Evolutionary conservation across 2,113 vertebrate genomes (phyloP), one percentile per base, ranked within the genome.

Genomic region (Albula glossodonta): DNA sequence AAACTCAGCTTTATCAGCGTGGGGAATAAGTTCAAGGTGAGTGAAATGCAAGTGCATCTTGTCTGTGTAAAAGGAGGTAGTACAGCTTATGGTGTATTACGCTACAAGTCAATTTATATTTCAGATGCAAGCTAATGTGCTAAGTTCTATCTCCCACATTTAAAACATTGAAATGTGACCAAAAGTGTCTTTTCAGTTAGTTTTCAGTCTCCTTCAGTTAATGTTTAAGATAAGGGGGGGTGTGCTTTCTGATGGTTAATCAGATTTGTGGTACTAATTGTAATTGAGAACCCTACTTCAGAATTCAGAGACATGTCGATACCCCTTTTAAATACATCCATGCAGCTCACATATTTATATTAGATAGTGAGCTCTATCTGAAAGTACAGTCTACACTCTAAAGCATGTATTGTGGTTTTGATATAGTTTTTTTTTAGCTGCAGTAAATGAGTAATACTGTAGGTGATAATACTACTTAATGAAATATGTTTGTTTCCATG

Each of bases 21-120:
- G 60, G 98, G 97, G 66, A 99, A 99, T 96, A 99, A 99, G 89
- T 99, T 99, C 88, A 99, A 98, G 98, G 98, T 99, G 94, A 92
- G 84, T 4, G 3, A 49, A 17, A 53, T 70, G 31, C 0, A 25
- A 80, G 5, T 48, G 17, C 50, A 22, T 15, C 3, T 78, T 78
- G 50, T 78, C 70, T 41, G 31, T 41, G 31, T 41, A 41, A 41
- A 41, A 41, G 31, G 31, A 41, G 31, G 31, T 41, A 41, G 31
- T 41, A 41, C 31, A 41, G 31, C 31, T 41, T 41, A 41, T 41
- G 31, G 31, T 41, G 31, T 41, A 41, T 41, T 41, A 41, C 31
- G 31, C 31, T 41, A 41, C 31, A 41, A 41, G 31, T 41, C 31
- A 41, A 41, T 41, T 41, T 41, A 41, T 41, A 41, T 41, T 41